These are phyloP conservation scores for Geococcyx californianus DNA, from an alignment of 2,113 vertebrate species.

Conservation along the genomic window DNA sequence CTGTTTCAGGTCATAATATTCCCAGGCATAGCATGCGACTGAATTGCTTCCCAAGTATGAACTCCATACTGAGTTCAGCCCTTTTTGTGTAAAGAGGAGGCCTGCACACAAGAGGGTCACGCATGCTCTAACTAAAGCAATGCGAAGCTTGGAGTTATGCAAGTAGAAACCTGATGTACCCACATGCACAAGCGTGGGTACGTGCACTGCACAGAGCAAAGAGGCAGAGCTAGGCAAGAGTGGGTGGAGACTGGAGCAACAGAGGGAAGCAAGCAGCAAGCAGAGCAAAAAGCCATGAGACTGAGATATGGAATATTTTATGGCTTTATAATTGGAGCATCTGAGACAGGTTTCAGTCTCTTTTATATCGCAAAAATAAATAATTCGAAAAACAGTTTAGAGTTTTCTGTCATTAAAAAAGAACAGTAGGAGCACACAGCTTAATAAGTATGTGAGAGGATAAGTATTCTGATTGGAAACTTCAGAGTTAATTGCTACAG, in stretches of 20 bases:
- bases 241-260: neutral
- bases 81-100: neutral
- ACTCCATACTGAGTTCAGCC: neutral
- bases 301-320: neutral
- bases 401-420: neutral
- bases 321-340: neutral
- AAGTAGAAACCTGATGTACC: neutral
- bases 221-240: neutral
- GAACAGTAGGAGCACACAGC: neutral
- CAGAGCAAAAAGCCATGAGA: neutral
- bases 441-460: neutral
- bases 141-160: neutral
- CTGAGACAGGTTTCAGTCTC: neutral
- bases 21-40: neutral
- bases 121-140: neutral
- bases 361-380: neutral
- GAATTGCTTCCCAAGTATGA: neutral
- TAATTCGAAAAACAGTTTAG: neutral
- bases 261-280: neutral
- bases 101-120: neutral
- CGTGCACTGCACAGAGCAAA: neutral
- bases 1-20: neutral
- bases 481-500: neutral
- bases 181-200: fast-evolving
- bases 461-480: neutral